Percentiles rank a stretch among this genome's conserved stretches.
phyloP scores from a whole-genome alignment of 2,113 vertebrate species.

The Odobenus rosmarus region DNA sequence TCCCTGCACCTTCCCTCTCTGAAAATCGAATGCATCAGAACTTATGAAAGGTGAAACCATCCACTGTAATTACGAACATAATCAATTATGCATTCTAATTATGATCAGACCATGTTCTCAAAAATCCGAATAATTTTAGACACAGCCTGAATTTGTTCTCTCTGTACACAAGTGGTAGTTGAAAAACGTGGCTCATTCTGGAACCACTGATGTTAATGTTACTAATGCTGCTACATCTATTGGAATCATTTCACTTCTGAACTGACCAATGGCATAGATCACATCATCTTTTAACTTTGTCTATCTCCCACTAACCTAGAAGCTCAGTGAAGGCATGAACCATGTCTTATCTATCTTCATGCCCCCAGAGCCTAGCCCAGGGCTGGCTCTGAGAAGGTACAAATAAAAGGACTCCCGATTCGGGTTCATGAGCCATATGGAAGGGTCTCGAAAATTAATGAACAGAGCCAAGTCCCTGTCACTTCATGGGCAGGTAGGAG shows the following conservation, averaged over 20 bases:
- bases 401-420: background rate
- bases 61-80: background rate
- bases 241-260: background rate
- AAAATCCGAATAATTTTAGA: conserved; percentile 36
- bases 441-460: background rate
- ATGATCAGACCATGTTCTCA: background rate
- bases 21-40: background rate
- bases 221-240: background rate
- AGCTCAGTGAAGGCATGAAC: background rate
- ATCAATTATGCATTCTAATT: background rate
- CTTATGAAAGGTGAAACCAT: background rate
- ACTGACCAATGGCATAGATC: background rate
- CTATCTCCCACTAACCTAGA: background rate
- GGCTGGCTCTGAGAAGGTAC: background rate
- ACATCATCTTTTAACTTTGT: background rate
- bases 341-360: background rate
- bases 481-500: background rate
- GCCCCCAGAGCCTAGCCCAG: background rate
- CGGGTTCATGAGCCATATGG: background rate
- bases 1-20: background rate
- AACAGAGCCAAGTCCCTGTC: background rate
- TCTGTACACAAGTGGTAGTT: background rate
- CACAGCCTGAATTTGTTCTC: conserved; percentile 10
- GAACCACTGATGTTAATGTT: background rate
- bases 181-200: background rate